Evolutionary conservation across 2,797 vertebrate species (phyloP).

Genomic region (Sternotherus odoratus): DNA sequence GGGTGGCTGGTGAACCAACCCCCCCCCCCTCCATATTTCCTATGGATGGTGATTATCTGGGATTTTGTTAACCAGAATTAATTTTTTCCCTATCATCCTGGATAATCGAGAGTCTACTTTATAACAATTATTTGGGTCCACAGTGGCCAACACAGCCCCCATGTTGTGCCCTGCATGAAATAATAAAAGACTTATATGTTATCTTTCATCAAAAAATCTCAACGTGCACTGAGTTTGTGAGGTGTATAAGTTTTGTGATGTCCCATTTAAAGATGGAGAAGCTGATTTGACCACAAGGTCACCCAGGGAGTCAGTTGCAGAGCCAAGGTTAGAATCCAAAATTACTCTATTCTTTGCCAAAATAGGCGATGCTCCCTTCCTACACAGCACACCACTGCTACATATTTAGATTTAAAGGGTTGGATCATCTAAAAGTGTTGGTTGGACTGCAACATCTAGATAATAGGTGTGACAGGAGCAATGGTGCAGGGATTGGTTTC

Average conservation of each 20-base stretch:
- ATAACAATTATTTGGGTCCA: accelerated
- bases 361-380: not conserved
- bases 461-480: not conserved
- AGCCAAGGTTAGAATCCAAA: not conserved
- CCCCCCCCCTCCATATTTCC: no score
- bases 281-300: not conserved
- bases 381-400: not conserved
- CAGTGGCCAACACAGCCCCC: no score
- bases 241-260: not conserved
- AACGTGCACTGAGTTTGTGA: not conserved
- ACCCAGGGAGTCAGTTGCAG: no score
- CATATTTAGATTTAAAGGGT: not conserved
- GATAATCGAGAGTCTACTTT: no score
- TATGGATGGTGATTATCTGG: no score
- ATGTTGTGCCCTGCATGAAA: not conserved
- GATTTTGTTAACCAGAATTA: no score
- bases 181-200: not conserved
- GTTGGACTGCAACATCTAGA: not conserved
- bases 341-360: not conserved
- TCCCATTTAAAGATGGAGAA: not conserved
- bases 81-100: no score
- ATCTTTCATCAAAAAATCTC: not conserved
- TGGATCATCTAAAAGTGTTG: not conserved
- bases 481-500: not conserved
- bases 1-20: no score